Base-by-base conservation (phyloP, 2,888 invertebrate species). In the Leptinotarsa haldemani region DNA sequence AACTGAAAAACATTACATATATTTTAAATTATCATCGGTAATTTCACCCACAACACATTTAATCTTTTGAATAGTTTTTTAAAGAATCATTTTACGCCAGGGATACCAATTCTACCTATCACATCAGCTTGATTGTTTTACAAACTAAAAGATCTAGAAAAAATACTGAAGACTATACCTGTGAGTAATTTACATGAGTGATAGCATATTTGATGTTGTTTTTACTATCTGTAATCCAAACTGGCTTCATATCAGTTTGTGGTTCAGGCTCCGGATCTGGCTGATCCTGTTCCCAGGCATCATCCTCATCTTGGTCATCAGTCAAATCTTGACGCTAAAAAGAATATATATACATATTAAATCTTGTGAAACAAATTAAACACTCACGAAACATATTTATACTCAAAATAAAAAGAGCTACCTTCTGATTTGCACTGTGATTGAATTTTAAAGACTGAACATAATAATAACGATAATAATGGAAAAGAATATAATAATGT, bases 181-280 rank as follows among this genome's bases (percentile, higher is more conserved):
- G 88, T 72, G 87, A 85, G 80, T 87, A 88, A 81, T 88, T 88
- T 72, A 88, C 83, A 80, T 87, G 87, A 15, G 87, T 87, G 74
- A 88, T 86, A 75, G 86, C 86, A 82, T 87, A 87, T 85, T 87
- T 87, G 71, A 88, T 82, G 80, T 85, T 85, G 78, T 84, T 83
- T 83, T 87, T 86, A 76, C 83, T 83, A 79, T 86, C 86, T 69
- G 87, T 84, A 74, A 87, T 84, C 87, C 87, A 87, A 68, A 87
- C 82, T 66, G 86, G 84, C 78, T 84, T 84, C 70, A 82, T 81
- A 65, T 83, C 83, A 75, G 77, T 79, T 25, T 75, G 76, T 2
- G 74, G 76, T 73, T 81, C 77, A 47, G 79, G 76, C 48, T 79
- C 79, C 18, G 71, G 69, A 22, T 78, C 75, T 7, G 68, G 74